Evolutionary conservation across 2,888 invertebrate genomes (phyloP), one percentile per base, ranked within the genome.

Genomic region (Pristionchus exspectatus): DNA sequence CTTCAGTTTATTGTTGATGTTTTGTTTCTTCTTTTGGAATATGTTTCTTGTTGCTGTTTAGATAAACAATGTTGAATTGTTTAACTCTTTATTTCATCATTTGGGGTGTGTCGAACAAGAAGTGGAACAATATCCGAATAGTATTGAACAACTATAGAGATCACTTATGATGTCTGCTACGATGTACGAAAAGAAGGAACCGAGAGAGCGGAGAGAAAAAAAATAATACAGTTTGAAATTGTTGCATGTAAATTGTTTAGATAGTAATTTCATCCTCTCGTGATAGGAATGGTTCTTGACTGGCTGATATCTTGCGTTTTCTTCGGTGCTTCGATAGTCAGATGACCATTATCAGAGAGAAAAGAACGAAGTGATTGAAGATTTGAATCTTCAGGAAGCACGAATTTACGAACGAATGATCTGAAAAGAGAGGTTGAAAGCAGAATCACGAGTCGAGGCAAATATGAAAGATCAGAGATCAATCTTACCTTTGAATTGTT

Each of bases 281-380:
- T 69, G 27, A 89, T 83, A 24, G 89, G 81, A 66, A 89, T 89
- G 33, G 81, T 50, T 54, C 83, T 27, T 4, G 88, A n/a, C 27
- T 81, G 81, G 33, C 24, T 18, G 7, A 74, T 2, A 38, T 66
- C 3, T n/a, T 21, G n/a, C n/a, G 81, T 89, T n/a, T 83, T 83
- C 89, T 89, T 89, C 3, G 89, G 89, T 33, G 89, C 89, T 66
- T 89, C 89, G 89, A 89, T 81, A 27, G 83, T 63, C 14, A 89
- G 50, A 81, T 89, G 81, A 21, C 89, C 89, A 24, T 83, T 27
- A 30, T 81, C n/a, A 50, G 89, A 89, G 88, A 89, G 50, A 27
- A 83, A 83, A 59, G 89, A 89, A 50, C 89, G 89, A 74, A 89
- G 81, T 50, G 81, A 38, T n/a, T 89, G 83, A 12, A 89, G 89